These are phyloP conservation scores for Acanthurus tractus DNA, from an alignment of 2,797 vertebrate genomes.

Conservation along the genomic window DNA sequence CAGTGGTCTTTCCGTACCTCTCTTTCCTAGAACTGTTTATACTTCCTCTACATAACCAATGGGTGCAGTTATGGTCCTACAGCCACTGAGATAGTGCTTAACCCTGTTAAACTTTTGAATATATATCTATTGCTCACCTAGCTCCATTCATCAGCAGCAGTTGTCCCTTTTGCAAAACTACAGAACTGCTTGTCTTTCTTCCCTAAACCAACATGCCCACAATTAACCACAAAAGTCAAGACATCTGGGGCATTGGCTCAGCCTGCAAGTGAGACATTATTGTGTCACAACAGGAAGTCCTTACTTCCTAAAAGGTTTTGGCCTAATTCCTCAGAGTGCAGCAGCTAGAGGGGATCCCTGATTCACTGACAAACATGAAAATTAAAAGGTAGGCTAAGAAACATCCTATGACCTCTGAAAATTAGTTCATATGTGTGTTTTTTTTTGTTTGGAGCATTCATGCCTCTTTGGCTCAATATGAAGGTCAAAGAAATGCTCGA, in stretches of 20 bases:
- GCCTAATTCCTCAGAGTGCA: conserved; percentile 59
- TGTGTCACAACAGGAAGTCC: conserved; percentile 74
- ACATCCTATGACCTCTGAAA: not conserved
- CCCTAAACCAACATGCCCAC: conserved; percentile 22
- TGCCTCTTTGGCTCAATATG: not conserved
- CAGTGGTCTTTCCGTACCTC: not conserved
- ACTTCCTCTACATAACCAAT: not conserved
- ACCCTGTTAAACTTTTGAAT: not conserved
- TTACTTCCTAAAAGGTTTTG: conserved; percentile 41
- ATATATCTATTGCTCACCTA: not conserved
- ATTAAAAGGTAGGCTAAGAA: conserved; percentile 67
- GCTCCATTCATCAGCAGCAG: not conserved
- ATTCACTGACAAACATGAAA: conserved; percentile 48
- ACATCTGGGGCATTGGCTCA: conserved; percentile 15
- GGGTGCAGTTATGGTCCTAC: not conserved
- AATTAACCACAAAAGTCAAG: conserved; percentile 39
- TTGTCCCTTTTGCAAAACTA: conserved; percentile 38
- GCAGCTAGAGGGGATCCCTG: not conserved
- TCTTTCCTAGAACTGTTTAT: not conserved
- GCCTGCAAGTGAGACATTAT: conserved; percentile 60
- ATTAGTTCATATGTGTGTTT: not conserved
- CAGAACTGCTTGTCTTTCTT: conserved; percentile 29
- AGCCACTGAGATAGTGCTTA: not conserved
- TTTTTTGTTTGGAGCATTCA: not conserved
- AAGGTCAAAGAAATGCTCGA: conserved; percentile 5